phyloP scores from a whole-genome alignment of 2,888 invertebrate genomes.

The Tetragnatha montana region DNA sequence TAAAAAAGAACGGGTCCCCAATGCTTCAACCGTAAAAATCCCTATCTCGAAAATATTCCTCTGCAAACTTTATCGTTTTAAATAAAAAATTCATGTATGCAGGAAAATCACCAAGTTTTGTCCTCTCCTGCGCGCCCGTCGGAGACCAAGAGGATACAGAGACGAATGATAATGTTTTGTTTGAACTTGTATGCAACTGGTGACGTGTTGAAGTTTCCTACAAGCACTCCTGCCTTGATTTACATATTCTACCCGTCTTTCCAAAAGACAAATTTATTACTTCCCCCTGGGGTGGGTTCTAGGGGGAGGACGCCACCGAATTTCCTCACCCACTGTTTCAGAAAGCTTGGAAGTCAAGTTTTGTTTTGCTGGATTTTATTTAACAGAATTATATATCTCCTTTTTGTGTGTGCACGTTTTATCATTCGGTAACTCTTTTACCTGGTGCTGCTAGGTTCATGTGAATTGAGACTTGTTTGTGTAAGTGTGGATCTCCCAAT shows the following conservation, averaged over 20 bases:
- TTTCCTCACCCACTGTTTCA: not conserved
- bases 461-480: too few species aligned
- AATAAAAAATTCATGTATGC: slow-evolving; percentile 35
- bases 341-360: not conserved
- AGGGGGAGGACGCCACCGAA: not conserved
- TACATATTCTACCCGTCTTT: not conserved
- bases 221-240: slow-evolving; percentile 3
- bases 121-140: not conserved
- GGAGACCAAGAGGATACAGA: not conserved
- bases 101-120: not conserved
- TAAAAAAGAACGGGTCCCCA: too few species aligned
- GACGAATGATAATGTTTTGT: slow-evolving; percentile 16
- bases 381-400: not conserved
- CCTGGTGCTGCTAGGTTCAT: too few species aligned
- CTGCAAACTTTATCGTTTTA: slow-evolving; percentile 8
- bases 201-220: slow-evolving; percentile 15
- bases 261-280: slow-evolving; percentile 15
- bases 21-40: not conserved
- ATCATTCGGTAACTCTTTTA: too few species aligned
- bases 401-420: too few species aligned
- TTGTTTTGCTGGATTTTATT: not conserved
- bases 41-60: not conserved
- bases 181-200: not conserved
- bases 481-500: too few species aligned
- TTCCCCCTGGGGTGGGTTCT: not conserved